Conservation (phyloP, 2,888 invertebrate genomes). For the Drosophila cognata region DNA sequence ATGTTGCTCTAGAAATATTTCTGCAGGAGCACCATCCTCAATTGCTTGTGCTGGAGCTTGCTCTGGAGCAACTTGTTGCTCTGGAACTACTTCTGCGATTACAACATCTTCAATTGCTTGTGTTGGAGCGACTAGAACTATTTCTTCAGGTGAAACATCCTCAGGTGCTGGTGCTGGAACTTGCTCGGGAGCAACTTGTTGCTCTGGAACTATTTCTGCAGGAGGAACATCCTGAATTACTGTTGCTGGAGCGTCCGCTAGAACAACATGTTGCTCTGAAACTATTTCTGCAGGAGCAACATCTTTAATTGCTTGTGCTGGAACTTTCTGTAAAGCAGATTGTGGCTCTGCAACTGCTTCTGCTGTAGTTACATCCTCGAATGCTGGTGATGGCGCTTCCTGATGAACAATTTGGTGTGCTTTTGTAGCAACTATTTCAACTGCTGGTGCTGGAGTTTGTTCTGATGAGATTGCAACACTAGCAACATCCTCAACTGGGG, state of each 20-base stretch:
- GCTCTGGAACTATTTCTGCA: neutral
- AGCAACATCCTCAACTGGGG: too few relatives aligned
- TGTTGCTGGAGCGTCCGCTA: neutral
- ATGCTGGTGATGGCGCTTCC: neutral
- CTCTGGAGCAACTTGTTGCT: neutral
- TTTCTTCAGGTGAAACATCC: too few relatives aligned
- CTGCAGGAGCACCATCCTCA: neutral
- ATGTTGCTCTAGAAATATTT: neutral
- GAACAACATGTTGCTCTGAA: neutral
- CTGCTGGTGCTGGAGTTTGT: neutral
- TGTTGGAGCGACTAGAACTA: too few relatives aligned
- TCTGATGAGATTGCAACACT: neutral
- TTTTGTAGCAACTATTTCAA: neutral
- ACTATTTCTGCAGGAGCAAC: neutral
- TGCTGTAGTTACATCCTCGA: neutral
- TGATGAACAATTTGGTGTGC: neutral
- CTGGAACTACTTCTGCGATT: rapidly evolving
- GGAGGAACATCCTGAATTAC: neutral
- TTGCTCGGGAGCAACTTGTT: too few relatives aligned
- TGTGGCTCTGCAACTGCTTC: neutral
- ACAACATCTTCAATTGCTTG: neutral
- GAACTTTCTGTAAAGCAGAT: neutral
- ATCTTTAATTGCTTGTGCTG: neutral
- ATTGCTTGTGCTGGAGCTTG: neutral
- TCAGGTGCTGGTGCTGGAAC: too few relatives aligned